A percentile compares a stretch with the other conserved stretches of the same genome.
Conservation (phyloP, 2,888 invertebrate species). For the Pharmacophagus antenor region DNA sequence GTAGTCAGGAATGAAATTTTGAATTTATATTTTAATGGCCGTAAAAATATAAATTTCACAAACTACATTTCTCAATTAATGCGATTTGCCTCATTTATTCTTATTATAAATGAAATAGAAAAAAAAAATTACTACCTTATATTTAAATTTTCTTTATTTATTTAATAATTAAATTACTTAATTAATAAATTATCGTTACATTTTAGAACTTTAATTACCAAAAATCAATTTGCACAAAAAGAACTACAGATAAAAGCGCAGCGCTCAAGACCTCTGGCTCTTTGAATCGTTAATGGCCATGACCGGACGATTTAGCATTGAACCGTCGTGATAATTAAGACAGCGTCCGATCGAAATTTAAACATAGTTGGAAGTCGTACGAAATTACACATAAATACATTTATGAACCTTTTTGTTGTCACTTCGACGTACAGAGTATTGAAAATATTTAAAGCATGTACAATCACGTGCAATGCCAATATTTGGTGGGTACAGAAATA, state of each 20-base stretch:
- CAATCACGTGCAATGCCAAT: not conserved
- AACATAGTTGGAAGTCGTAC: conserved; percentile 1
- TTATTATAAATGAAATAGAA: too few relatives aligned
- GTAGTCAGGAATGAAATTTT: too few relatives aligned
- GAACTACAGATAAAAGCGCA: not conserved
- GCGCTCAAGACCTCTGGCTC: not conserved
- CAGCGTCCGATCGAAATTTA: conserved; percentile 1
- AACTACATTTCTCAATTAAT: too few relatives aligned
- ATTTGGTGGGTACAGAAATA: not conserved
- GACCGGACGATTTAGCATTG: conserved; percentile 24
- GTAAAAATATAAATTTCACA: too few relatives aligned
- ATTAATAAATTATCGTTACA: too few relatives aligned
- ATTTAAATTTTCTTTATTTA: too few relatives aligned
- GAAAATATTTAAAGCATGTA: not conserved
- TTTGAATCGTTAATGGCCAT: conserved; percentile 13
- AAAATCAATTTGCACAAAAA: not conserved
- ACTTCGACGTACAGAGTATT: not conserved
- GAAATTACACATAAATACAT: conserved; percentile 1
- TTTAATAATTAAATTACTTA: too few relatives aligned
- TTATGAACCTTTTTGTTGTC: not conserved
- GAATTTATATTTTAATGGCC: too few relatives aligned
- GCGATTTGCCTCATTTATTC: too few relatives aligned
- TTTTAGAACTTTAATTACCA: too few relatives aligned
- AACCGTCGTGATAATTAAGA: conserved; percentile 23
- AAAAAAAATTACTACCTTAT: too few relatives aligned